phyloP scores from a whole-genome alignment of 1,140 invertebrate genomes.

The Contarinia nasturtii region DNA sequence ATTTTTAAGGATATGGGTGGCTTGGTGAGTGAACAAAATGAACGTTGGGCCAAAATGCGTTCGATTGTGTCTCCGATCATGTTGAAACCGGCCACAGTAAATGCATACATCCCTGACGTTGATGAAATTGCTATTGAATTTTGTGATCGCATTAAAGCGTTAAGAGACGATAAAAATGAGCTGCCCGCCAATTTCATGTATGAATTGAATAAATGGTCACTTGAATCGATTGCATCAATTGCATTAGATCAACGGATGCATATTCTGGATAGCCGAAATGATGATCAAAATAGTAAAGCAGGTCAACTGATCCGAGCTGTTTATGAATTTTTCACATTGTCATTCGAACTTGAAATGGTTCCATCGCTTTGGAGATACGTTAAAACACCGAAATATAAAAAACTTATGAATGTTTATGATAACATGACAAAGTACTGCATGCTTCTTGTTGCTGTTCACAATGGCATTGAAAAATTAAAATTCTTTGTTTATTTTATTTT shows the following conservation, averaged over 20 bases:
- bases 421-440: slow-evolving; percentile 12
- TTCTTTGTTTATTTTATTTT: neutral
- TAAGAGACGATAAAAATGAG: slow-evolving; percentile 29
- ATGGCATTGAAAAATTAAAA: neutral
- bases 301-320: slow-evolving; percentile 38
- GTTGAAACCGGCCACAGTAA: slow-evolving; percentile 16
- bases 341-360: slow-evolving; percentile 35
- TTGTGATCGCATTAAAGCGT: slow-evolving; percentile 25
- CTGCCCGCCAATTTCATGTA: slow-evolving; percentile 34
- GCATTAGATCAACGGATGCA: slow-evolving; percentile 41
- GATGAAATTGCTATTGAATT: slow-evolving; percentile 17
- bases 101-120: slow-evolving; percentile 13
- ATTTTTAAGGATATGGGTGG: slow-evolving; percentile 14
- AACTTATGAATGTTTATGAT: slow-evolving; percentile 28
- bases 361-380: slow-evolving; percentile 40
- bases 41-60: slow-evolving; percentile 15
- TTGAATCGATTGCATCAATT: slow-evolving; percentile 47
- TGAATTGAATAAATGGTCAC: slow-evolving; percentile 43
- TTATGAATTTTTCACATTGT: slow-evolving; percentile 36
- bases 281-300: slow-evolving; percentile 8
- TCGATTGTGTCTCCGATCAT: slow-evolving; percentile 17
- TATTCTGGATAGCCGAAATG: neutral
- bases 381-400: slow-evolving; percentile 32
- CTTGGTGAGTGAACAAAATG: slow-evolving; percentile 14
- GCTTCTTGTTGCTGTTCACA: neutral